Evolutionary conservation across 2,797 vertebrate genomes (phyloP).

Genomic region (Micropoecilia bifurca): DNA sequence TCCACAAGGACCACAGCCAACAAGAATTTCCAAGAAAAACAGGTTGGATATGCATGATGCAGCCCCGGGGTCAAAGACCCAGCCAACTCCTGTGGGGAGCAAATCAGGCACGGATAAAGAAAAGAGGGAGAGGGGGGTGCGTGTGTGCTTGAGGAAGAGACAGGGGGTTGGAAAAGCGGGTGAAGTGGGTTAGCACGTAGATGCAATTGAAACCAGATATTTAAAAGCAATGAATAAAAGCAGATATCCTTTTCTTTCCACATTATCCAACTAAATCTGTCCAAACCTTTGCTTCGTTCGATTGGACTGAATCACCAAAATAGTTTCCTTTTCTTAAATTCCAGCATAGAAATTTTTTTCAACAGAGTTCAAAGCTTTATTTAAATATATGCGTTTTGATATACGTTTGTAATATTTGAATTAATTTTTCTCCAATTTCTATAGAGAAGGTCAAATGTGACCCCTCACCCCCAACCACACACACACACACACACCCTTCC

Average conservation of each 20-base stretch:
- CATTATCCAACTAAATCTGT: not conserved
- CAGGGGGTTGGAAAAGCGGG: conserved; percentile 3
- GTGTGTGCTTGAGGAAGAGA: conserved; percentile 17
- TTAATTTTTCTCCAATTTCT: not conserved
- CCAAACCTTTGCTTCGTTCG: not conserved
- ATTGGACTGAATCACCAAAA: not conserved
- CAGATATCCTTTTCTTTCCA: not conserved
- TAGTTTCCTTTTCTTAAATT: not conserved
- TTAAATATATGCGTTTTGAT: not conserved
- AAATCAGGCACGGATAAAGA: conserved; percentile 55
- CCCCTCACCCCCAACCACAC: too few relatives aligned
- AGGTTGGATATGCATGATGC: conserved; percentile 69
- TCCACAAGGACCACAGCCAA: conserved; percentile 64
- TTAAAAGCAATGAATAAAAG: not conserved
- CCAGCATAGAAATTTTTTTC: not conserved
- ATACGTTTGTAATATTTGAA: not conserved
- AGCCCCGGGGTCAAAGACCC: conserved; percentile 68
- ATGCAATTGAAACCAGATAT: not conserved
- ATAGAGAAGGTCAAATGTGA: not conserved
- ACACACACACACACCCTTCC: not conserved
- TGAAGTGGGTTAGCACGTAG: conserved; percentile 29
- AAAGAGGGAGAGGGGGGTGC: conserved; percentile 14
- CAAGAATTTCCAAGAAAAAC: conserved; percentile 78
- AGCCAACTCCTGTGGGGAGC: conserved; percentile 72
- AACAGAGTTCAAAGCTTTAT: not conserved